Conservation (phyloP, 1,140 invertebrate species). For the Pseudomyrmex pallidus region DNA sequence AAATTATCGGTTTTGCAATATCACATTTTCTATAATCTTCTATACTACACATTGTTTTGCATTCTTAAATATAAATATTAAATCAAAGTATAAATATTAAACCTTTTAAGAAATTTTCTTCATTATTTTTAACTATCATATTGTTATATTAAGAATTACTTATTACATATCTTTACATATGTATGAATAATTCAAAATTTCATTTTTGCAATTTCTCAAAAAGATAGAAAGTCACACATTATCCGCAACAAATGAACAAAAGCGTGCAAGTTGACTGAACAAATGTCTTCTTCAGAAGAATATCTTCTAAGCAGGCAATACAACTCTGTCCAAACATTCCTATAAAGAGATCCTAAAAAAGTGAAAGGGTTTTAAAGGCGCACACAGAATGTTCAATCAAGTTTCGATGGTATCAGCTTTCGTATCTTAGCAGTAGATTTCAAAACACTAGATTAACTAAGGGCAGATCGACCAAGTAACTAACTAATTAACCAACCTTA, state of each 20-base stretch:
- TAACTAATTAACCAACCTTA: neutral
- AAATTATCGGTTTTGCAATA: conserved; percentile 23
- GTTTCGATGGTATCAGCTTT: conserved; percentile 11
- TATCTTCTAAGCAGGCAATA: conserved; percentile 19
- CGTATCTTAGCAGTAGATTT: conserved; percentile 37
- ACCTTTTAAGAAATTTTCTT: neutral
- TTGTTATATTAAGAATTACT: too few relatives aligned
- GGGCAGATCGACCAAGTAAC: conserved; percentile 14
- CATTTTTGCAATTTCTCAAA: neutral
- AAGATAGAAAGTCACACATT: neutral
- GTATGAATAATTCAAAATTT: too few relatives aligned
- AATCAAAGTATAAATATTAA: neutral
- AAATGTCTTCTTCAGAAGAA: neutral
- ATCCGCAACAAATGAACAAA: neutral
- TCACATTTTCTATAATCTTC: neutral
- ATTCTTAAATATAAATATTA: neutral
- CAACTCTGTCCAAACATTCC: conserved; percentile 7
- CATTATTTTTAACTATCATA: too few relatives aligned
- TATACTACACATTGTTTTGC: neutral
- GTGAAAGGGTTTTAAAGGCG: conserved; percentile 17
- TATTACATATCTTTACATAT: too few relatives aligned
- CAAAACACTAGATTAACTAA: conserved; percentile 37
- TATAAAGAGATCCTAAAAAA: neutral
- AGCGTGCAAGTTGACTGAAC: neutral
- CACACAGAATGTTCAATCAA: conserved; percentile 37